Conservation (phyloP, 2,888 invertebrate species). For the Lepidonotus clava region DNA sequence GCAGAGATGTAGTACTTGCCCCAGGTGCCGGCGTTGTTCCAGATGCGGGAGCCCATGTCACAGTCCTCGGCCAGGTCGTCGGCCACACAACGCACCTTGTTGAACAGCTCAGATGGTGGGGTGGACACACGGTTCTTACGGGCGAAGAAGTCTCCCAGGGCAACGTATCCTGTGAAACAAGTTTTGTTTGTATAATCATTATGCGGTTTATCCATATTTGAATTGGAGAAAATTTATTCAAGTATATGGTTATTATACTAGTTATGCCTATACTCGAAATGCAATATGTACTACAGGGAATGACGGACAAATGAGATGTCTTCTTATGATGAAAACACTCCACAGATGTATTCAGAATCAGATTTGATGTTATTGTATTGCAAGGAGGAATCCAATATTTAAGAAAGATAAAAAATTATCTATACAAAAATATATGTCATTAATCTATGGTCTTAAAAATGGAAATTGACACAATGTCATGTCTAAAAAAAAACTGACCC, state of each 20-base stretch:
- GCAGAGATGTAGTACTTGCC: slow-evolving; percentile 36
- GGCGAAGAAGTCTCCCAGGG: slow-evolving; percentile 5
- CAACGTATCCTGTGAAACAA: neutral
- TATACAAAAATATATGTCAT: neutral
- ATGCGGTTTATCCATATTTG: no score
- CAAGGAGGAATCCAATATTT: no score
- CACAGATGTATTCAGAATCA: no score
- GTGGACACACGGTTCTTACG: neutral
- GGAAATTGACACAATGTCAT: no score
- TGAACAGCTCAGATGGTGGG: neutral
- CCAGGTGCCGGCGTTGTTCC: slow-evolving; percentile 10
- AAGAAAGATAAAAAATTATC: no score
- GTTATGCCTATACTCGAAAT: neutral
- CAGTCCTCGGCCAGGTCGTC: neutral
- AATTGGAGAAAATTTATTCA: no score
- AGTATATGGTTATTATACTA: no score
- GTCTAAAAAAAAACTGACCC: slow-evolving; percentile 12
- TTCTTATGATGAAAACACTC: no score
- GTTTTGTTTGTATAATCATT: neutral
- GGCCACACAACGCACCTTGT: slow-evolving; percentile 2
- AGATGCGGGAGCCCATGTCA: neutral
- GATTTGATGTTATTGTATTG: no score
- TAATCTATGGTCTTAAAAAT: neutral
- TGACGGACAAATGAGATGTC: no score
- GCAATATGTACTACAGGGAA: neutral